Evolutionary conservation across 2,888 invertebrate genomes (phyloP), one percentile per base, ranked within the genome.

Genomic region (Lepetodrilus schrolli): DNA sequence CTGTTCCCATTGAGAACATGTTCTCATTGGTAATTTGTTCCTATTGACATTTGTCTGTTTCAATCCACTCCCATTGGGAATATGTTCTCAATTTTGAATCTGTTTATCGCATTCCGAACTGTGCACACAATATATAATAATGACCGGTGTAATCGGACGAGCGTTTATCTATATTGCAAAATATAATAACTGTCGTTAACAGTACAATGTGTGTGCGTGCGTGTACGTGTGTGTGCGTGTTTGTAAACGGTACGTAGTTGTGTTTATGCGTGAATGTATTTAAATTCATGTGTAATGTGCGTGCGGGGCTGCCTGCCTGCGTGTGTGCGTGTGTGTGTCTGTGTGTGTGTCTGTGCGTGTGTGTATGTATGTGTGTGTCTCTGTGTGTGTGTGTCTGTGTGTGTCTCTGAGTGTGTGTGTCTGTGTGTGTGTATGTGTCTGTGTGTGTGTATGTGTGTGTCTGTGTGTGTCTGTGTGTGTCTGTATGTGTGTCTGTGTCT

Each of bases 261-360:
- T n/a, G n/a, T n/a, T n/a, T n/a, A n/a, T n/a, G n/a, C n/a, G n/a
- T n/a, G n/a, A n/a, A n/a, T n/a, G n/a, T n/a, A n/a, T n/a, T n/a
- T n/a, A n/a, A n/a, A n/a, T n/a, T n/a, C n/a, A n/a, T n/a, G n/a
- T n/a, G n/a, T n/a, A n/a, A n/a, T 49, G 70, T 70, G 49, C 34
- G 70, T 70, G 50, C 23, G 70, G 30, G 49, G 49, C 4, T 70
- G 49, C 36, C 21, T 58, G 51, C 21, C 21, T 50, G 49, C 36
- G 51, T 21, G 37, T 38, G 38, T 51, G 30, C 34, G 48, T 70
- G 49, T 70, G 48, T 70, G 34, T 49, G 48, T 70, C 48, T 48
- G 48, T 49, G 70, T 48, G 48, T 49, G 49, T 17, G 26, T 70
- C n/a, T 70, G 30, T 47, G 47, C 48, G 17, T 69, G 47, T 69